These are phyloP conservation scores for Pluvianellus socialis DNA, from an alignment of 2,113 vertebrate genomes.

Conservation along the genomic window DNA sequence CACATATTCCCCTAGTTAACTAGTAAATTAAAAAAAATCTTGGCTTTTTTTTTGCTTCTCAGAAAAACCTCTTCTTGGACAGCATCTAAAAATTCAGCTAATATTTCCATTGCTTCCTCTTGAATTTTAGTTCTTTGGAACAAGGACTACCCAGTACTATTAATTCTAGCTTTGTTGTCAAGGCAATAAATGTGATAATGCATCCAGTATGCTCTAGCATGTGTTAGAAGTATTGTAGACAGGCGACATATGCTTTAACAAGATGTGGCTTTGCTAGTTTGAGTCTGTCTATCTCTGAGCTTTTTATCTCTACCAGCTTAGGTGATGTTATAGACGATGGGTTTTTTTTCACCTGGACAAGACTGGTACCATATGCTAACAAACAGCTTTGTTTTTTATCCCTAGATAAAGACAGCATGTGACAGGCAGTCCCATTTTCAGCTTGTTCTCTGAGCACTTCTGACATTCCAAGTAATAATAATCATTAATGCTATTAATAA, in stretches of 20 bases:
- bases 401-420: neutral
- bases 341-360: neutral
- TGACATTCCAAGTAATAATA: neutral
- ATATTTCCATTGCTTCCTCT: neutral
- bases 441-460: neutral
- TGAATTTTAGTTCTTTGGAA: neutral
- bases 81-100: neutral
- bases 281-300: conserved; percentile 12
- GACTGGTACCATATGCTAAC: neutral
- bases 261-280: conserved; percentile 42
- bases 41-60: neutral
- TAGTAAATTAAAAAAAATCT: neutral
- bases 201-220: conserved; percentile 39
- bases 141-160: neutral
- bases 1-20: neutral
- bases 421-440: neutral
- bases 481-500: neutral
- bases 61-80: neutral
- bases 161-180: conserved; percentile 58
- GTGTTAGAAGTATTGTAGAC: conserved; percentile 47
- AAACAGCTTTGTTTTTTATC: neutral
- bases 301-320: conserved; percentile 10
- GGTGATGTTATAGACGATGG: neutral
- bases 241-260: conserved; percentile 32
- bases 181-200: conserved; percentile 50